A percentile compares a stretch with the other conserved stretches of the same genome.
These are phyloP conservation scores for Lasioglossum baleicum DNA, from an alignment of 1,140 invertebrate genomes.

Conservation along the genomic window DNA sequence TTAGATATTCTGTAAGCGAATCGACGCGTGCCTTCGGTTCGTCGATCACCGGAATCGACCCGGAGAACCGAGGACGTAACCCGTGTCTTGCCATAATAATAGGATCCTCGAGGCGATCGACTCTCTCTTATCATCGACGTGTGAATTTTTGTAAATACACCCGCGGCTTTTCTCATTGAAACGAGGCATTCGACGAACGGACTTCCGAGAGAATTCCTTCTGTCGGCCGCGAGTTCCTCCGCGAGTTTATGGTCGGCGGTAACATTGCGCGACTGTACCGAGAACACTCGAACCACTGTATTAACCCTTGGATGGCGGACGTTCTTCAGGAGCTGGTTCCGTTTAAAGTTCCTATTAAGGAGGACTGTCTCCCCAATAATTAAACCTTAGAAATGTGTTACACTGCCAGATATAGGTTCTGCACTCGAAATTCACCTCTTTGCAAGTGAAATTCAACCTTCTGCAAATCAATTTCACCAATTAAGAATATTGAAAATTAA, in stretches of 20 bases:
- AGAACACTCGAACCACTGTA: slow-evolving; percentile 29
- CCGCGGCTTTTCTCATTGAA: background rate
- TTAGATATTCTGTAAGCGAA: slow-evolving; percentile 7
- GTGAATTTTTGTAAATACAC: slow-evolving; percentile 43
- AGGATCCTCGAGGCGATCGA: background rate
- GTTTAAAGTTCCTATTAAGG: too few species aligned
- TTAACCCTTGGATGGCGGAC: too few species aligned
- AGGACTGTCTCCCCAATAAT: too few species aligned
- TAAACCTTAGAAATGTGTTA: too few species aligned
- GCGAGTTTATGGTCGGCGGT: slow-evolving; percentile 18
- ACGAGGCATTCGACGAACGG: background rate
- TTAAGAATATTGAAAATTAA: too few species aligned
- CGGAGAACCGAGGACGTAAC: background rate
- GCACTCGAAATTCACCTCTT: too few species aligned
- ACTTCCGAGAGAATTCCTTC: background rate
- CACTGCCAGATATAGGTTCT: too few species aligned
- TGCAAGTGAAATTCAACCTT: too few species aligned
- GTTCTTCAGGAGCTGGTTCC: too few species aligned
- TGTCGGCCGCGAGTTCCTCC: background rate
- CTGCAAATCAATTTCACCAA: too few species aligned
- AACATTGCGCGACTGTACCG: slow-evolving; percentile 30
- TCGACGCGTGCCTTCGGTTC: background rate
- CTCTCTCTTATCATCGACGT: background rate
- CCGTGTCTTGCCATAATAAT: slow-evolving; percentile 38
- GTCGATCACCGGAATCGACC: background rate